Percentiles rank a stretch among this genome's conserved stretches.
phyloP scores from a whole-genome alignment of 2,797 vertebrate species.

The Lepilemur ruficaudatus region DNA sequence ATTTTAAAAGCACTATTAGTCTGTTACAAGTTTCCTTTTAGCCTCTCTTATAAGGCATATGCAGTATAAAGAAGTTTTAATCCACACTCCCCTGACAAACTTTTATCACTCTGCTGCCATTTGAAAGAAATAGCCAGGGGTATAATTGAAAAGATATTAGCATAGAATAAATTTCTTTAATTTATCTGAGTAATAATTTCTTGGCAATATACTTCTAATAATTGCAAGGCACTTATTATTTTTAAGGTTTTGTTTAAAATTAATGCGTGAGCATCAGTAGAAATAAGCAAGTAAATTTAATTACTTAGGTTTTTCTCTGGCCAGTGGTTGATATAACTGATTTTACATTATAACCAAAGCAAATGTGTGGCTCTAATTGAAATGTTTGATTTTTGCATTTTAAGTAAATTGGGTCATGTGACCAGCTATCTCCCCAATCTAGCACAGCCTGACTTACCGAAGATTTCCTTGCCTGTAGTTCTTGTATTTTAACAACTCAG shows the following conservation, averaged over 20 bases:
- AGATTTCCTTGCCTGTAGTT: not conserved
- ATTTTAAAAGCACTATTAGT: not conserved
- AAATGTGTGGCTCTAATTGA: not conserved
- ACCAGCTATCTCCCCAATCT: not conserved
- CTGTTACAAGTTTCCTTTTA: not conserved
- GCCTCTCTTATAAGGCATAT: not conserved
- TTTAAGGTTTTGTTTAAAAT: constrained; percentile 66
- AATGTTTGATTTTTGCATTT: constrained; percentile 17
- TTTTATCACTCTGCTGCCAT: not conserved
- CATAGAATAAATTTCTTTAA: not conserved
- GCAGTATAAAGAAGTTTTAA: not conserved
- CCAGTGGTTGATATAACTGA: not conserved
- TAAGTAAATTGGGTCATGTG: not conserved
- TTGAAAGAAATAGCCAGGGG: constrained; percentile 52
- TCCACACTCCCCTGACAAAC: not conserved
- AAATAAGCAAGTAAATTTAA: not conserved
- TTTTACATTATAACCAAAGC: not conserved
- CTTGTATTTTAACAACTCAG: not conserved
- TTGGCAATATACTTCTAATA: constrained; percentile 56
- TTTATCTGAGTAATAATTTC: constrained; percentile 57
- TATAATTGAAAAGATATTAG: not conserved
- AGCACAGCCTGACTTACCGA: not conserved
- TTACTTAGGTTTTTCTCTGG: not conserved
- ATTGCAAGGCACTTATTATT: constrained; percentile 41
- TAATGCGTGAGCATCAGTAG: not conserved